Conservation (phyloP, 2,797 vertebrate species). For the Oceanodroma leucorhoa region DNA sequence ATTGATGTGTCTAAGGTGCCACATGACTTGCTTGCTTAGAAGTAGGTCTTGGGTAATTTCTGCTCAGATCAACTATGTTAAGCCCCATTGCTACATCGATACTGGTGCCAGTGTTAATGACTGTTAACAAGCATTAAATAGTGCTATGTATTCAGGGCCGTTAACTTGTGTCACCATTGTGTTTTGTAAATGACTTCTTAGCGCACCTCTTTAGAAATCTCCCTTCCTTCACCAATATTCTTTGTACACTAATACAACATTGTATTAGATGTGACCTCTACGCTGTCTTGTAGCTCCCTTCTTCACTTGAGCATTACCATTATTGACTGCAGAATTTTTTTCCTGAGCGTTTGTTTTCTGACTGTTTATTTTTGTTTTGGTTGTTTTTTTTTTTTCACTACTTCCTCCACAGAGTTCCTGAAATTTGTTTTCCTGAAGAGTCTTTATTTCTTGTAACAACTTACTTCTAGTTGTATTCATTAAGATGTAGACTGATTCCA, state of each 20-base stretch:
- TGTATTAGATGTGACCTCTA: not conserved
- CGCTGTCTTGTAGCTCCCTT: not conserved
- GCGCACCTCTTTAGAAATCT: not conserved
- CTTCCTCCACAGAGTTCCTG: not conserved
- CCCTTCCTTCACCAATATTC: not conserved
- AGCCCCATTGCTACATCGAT: not conserved
- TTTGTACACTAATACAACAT: not conserved
- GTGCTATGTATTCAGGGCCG: not conserved
- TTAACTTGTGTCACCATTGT: conserved; percentile 26
- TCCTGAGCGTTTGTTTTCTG: not conserved
- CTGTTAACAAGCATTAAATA: not conserved
- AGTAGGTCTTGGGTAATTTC: not conserved
- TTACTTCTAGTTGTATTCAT: not conserved
- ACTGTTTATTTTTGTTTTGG: rapidly evolving
- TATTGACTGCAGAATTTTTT: not conserved
- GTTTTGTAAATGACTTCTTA: not conserved
- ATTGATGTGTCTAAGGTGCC: not conserved
- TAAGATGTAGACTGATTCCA: not conserved
- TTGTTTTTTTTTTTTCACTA: not conserved
- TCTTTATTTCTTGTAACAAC: not conserved
- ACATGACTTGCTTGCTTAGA: not conserved
- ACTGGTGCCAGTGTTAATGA: conserved; percentile 36
- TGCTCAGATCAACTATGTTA: not conserved
- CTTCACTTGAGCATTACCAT: not conserved
- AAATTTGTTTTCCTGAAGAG: not conserved